These are phyloP conservation scores for Xylophagus ater DNA, from an alignment of 2,888 invertebrate genomes.

Conservation along the genomic window DNA sequence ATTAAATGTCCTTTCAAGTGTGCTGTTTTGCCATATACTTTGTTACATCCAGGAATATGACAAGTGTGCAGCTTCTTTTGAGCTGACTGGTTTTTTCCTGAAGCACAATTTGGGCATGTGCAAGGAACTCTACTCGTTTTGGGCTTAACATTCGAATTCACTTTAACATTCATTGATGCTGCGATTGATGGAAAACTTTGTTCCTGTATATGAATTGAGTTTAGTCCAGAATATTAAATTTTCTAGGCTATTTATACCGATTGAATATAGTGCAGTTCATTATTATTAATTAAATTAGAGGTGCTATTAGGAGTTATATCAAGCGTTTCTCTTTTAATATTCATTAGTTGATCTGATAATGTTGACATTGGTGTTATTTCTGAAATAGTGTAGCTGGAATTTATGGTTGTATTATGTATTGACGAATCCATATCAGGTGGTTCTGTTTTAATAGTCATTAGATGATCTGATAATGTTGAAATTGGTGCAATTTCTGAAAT, in stretches of 20 bases:
- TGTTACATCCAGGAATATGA: constrained; percentile 85
- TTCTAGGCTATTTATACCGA: too few species aligned
- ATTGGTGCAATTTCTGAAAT: too few species aligned
- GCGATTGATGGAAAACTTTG: constrained; percentile 8
- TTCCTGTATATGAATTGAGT: too few species aligned
- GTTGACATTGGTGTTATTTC: constrained; percentile 9
- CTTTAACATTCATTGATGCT: constrained; percentile 28
- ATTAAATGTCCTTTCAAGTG: constrained; percentile 74
- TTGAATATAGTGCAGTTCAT: too few species aligned
- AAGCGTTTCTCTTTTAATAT: too few species aligned
- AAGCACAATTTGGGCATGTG: constrained; percentile 93
- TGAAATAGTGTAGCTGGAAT: constrained; percentile 19
- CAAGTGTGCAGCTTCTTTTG: constrained; percentile 91
- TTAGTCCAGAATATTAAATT: too few species aligned
- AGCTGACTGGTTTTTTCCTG: constrained; percentile 69
- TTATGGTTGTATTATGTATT: constrained; percentile 19
- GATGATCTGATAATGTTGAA: constrained; percentile 17
- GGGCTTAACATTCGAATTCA: constrained; percentile 35
- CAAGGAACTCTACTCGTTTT: constrained; percentile 83
- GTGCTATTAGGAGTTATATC: too few species aligned
- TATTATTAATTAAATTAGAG: too few species aligned
- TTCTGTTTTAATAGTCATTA: constrained; percentile 30
- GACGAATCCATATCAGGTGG: constrained; percentile 27
- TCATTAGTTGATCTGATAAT: too few species aligned
- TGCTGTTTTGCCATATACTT: constrained; percentile 86